phyloP scores from a whole-genome alignment of 2,797 vertebrate genomes.

The Anisognathus igniventris region DNA sequence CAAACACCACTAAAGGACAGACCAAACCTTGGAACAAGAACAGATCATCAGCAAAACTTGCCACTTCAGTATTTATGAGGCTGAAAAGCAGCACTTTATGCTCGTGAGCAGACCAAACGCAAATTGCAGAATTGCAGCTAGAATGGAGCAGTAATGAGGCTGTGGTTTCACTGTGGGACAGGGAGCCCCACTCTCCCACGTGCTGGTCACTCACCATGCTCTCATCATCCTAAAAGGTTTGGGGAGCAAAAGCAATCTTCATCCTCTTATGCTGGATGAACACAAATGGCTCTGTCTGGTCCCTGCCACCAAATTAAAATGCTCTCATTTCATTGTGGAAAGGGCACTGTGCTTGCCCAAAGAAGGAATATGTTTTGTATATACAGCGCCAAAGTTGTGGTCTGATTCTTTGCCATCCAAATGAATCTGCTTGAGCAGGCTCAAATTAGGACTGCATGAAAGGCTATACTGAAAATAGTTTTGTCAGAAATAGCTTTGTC shows the following conservation, averaged over 20 bases:
- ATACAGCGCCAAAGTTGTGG: neutral
- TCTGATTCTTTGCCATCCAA: neutral
- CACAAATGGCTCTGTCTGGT: neutral
- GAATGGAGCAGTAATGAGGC: neutral
- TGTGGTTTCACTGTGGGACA: neutral
- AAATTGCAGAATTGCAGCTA: neutral
- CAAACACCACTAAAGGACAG: neutral
- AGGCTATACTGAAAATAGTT: neutral
- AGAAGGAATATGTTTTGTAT: neutral
- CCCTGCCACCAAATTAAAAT: neutral
- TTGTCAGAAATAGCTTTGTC: neutral
- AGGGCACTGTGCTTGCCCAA: neutral
- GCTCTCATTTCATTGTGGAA: neutral
- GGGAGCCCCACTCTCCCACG: neutral
- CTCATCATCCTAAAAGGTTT: neutral
- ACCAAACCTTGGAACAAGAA: neutral
- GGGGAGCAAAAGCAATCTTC: neutral
- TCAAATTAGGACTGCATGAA: neutral
- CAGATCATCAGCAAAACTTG: neutral
- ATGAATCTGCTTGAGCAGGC: neutral
- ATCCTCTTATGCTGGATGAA: neutral
- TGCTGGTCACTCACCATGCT: fast-evolving
- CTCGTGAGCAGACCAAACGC: neutral
- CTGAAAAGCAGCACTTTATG: neutral
- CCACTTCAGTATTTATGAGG: neutral